These are phyloP conservation scores for Datnioides undecimradiatus DNA, from an alignment of 2,113 vertebrate genomes.

Conservation along the genomic window DNA sequence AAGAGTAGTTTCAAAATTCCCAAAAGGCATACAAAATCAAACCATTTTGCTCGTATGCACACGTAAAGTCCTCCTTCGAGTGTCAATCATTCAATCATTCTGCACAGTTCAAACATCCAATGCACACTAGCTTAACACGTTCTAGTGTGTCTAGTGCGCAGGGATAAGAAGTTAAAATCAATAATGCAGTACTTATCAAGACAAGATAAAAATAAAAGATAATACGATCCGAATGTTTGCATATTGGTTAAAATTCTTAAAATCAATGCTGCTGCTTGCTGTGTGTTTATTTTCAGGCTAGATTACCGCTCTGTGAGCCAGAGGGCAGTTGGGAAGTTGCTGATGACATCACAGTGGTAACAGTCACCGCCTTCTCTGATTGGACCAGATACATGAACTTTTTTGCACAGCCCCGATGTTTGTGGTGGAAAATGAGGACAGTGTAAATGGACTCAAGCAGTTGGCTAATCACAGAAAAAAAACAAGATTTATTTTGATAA, in stretches of 20 bases:
- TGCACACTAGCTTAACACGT: too few species aligned
- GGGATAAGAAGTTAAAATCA: too few species aligned
- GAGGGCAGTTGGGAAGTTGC: slow-evolving; percentile 54
- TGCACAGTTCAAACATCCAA: too few species aligned
- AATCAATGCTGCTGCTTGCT: neutral
- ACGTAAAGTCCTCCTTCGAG: too few species aligned
- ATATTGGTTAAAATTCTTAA: neutral
- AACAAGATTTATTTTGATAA: slow-evolving; percentile 99
- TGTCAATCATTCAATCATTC: too few species aligned
- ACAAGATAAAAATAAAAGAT: neutral
- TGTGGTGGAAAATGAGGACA: slow-evolving; percentile 91
- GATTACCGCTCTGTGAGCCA: slow-evolving; percentile 57
- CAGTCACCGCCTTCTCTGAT: slow-evolving; percentile 94
- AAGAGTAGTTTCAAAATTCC: too few species aligned
- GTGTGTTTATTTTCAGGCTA: slow-evolving; percentile 49
- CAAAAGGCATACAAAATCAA: too few species aligned
- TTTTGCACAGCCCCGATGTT: slow-evolving; percentile 96
- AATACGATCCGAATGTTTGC: neutral
- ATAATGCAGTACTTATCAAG: too few species aligned
- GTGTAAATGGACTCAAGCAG: slow-evolving; percentile 86
- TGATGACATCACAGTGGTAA: slow-evolving; percentile 86
- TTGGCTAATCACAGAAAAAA: slow-evolving; percentile 81
- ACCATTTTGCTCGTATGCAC: too few species aligned
- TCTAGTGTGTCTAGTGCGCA: too few species aligned
- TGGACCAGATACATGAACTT: slow-evolving; percentile 94